These are phyloP conservation scores for Acanthopleura granulata DNA, from an alignment of 2,888 invertebrate genomes.

Conservation along the genomic window DNA sequence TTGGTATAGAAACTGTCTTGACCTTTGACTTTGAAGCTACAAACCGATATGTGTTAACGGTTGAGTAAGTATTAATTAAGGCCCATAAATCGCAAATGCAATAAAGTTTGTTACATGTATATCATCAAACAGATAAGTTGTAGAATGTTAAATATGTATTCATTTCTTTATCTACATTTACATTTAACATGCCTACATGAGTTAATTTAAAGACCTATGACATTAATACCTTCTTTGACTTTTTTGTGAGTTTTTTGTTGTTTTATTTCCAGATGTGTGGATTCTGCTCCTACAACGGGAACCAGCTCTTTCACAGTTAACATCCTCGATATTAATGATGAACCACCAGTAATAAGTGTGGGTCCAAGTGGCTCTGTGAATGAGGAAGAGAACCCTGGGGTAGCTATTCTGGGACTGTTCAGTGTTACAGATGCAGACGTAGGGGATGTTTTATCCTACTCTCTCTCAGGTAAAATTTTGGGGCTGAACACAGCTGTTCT, in stretches of 20 bases:
- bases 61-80: neutral
- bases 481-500: too few relatives aligned
- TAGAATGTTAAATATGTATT: too few relatives aligned
- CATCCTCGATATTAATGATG: slow-evolving; percentile 29
- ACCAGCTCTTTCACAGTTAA: slow-evolving; percentile 21
- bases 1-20: neutral
- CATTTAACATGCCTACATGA: too few relatives aligned
- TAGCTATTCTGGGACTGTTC: slow-evolving; percentile 21
- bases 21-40: neutral
- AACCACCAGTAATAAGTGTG: slow-evolving; percentile 24
- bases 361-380: slow-evolving; percentile 14
- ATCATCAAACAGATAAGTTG: too few relatives aligned
- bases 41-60: neutral
- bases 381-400: slow-evolving; percentile 28
- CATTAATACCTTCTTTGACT: too few relatives aligned
- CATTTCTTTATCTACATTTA: too few relatives aligned
- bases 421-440: slow-evolving; percentile 30
- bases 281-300: neutral
- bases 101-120: too few relatives aligned
- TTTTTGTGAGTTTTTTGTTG: too few relatives aligned
- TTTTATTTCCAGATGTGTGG: neutral
- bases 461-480: slow-evolving; percentile 20
- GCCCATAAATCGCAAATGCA: too few relatives aligned
- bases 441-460: slow-evolving; percentile 24
- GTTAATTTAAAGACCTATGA: too few relatives aligned